Evolutionary conservation across 2,888 invertebrate species (phyloP).

Genomic region (Platerodrilus igneus): DNA sequence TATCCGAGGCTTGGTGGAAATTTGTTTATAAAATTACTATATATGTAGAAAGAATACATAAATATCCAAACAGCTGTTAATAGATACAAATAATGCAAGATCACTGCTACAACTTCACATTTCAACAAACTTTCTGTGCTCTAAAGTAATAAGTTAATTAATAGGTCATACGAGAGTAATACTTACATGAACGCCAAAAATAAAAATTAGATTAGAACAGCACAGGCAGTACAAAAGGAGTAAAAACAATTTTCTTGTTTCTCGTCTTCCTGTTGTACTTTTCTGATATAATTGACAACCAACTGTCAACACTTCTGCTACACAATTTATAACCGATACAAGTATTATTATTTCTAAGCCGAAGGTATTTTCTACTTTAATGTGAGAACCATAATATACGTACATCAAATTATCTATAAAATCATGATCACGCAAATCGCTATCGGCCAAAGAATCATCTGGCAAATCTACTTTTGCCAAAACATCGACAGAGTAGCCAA

Average conservation of each 20-base stretch:
- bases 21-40: constrained; percentile 51
- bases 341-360: constrained; percentile 50
- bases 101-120: constrained; percentile 62
- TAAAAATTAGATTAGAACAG: constrained; percentile 59
- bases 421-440: constrained; percentile 64
- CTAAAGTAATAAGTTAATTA: too few species aligned
- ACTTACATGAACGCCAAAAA: constrained; percentile 62
- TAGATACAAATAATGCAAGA: constrained; percentile 66
- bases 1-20: constrained; percentile 54
- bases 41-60: constrained; percentile 60
- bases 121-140: constrained; percentile 59
- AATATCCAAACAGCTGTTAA: constrained; percentile 68
- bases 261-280: constrained; percentile 39
- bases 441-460: constrained; percentile 60
- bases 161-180: too few species aligned
- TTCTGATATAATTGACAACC: constrained; percentile 46
- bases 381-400: constrained; percentile 60
- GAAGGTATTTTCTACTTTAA: constrained; percentile 51
- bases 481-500: constrained; percentile 48
- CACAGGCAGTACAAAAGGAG: constrained; percentile 59
- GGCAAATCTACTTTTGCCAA: constrained; percentile 54
- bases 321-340: constrained; percentile 50
- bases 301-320: constrained; percentile 51
- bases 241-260: constrained; percentile 55
- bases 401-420: constrained; percentile 70